Percentiles rank a stretch among this genome's conserved stretches.
These are phyloP conservation scores for Cabera pusaria DNA, from an alignment of 2,888 invertebrate species.

Conservation along the genomic window DNA sequence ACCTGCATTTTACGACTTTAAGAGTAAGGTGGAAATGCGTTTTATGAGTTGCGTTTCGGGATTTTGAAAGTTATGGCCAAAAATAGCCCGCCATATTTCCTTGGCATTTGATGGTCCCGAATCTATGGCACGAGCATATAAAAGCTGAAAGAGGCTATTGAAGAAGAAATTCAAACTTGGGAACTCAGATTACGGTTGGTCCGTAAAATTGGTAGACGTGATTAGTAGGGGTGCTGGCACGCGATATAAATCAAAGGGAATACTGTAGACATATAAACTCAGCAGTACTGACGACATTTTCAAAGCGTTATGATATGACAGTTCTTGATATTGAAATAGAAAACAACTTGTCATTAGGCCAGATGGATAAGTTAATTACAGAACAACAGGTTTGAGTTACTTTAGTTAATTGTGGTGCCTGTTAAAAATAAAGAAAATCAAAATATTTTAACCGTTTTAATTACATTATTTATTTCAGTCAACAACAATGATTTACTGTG, in stretches of 20 bases:
- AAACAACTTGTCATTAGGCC: too few species aligned
- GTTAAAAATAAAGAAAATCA: too few species aligned
- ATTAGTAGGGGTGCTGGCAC: slow-evolving; percentile 12
- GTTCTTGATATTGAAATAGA: too few species aligned
- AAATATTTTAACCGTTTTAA: too few species aligned
- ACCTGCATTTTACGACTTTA: slow-evolving; percentile 24
- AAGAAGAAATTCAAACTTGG: slow-evolving; percentile 18
- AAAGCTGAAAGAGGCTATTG: slow-evolving; percentile 22
- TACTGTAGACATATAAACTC: too few species aligned
- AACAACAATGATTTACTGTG: too few species aligned
- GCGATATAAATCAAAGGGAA: slow-evolving; percentile 13
- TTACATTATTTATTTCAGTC: too few species aligned
- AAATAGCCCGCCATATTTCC: slow-evolving; percentile 23
- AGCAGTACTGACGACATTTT: too few species aligned
- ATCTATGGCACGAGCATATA: slow-evolving; percentile 21
- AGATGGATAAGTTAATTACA: too few species aligned
- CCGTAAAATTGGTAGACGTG: slow-evolving; percentile 14
- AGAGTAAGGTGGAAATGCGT: slow-evolving; percentile 25
- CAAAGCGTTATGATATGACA: too few species aligned
- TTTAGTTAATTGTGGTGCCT: too few species aligned
- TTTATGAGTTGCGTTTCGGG: slow-evolving; percentile 23
- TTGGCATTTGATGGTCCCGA: slow-evolving; percentile 21
- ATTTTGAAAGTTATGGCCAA: slow-evolving; percentile 24
- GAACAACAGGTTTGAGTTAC: too few species aligned
- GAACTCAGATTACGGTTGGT: slow-evolving; percentile 18